Evolutionary conservation across 23 tunicate species (phyloP), one percentile per base, ranked within the genome.

Genomic region (Styela plicata): DNA sequence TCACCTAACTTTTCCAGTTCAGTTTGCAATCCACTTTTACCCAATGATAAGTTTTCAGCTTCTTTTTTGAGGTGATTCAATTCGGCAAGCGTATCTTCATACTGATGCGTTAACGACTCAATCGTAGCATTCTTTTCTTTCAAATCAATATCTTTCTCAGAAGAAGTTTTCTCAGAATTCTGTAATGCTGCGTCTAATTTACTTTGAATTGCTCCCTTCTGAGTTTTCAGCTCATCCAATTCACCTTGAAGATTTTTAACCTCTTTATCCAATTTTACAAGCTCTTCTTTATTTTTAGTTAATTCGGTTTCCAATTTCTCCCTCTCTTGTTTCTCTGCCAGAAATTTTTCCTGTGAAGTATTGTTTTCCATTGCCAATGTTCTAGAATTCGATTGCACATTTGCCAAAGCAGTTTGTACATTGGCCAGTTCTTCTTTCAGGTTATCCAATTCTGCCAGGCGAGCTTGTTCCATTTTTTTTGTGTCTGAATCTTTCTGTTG

Each of bases 381-480:
- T 69, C 70, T 33, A 3, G 92, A 88, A 70, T 88, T 74, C 64
- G 71, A 30, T 33, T 69, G 79, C 63, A 83, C 92, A 32, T 88
- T 88, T 78, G 76, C 86, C 70, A 88, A 52, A 5, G 87, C 62
- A 10, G 84, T 31, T 24, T 76, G 35, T 2, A 88, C 21, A 83
- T 88, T 88, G 13, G 30, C 17, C 73, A 88, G 18, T 27, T 88
- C 92, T 32, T 88, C 92, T 69, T 36, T 71, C 34, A 69, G 21
- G 33, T 82, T 71, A 3, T 80, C 84, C 33, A 13, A 64, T 20
- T 63, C 62, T 2, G 57, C 52, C 31, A 31, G 23, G 26, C 32
- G 26, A 62, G 26, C 52, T 37, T 82, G 78, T 28, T 70, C 78
- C 2, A 37, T 18, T 17, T 31, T 21, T 24, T 63, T 67, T 19